These are phyloP conservation scores for Orius laevigatus DNA, from an alignment of 1,140 invertebrate species.

Conservation along the genomic window DNA sequence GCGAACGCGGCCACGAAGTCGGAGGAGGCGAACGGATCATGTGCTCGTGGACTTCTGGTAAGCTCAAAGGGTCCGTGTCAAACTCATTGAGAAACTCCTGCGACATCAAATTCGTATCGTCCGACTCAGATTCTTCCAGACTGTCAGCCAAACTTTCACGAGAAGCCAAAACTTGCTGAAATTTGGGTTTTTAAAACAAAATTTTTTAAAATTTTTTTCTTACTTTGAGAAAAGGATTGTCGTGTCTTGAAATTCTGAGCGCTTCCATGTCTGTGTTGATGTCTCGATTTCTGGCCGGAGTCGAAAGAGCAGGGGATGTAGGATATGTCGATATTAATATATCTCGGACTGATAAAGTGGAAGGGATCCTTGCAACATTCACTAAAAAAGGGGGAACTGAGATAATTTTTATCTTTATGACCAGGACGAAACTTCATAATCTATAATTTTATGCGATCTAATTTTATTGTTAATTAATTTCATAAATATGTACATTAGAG, in stretches of 20 bases:
- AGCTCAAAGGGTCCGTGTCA: constrained; percentile 47
- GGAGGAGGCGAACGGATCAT: constrained; percentile 66
- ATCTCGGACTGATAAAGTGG: constrained; percentile 34
- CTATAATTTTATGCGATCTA: not conserved
- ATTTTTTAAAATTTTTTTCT: not conserved
- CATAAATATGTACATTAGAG: not conserved
- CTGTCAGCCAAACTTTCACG: constrained; percentile 55
- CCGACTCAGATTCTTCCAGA: constrained; percentile 51
- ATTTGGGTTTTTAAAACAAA: constrained; percentile 6
- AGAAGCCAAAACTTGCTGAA: constrained; percentile 53
- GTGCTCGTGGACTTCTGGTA: constrained; percentile 65
- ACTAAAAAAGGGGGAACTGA: constrained; percentile 3
- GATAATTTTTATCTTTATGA: not conserved
- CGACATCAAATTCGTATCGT: constrained; percentile 57
- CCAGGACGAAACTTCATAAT: not conserved
- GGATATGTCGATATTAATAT: constrained; percentile 30
- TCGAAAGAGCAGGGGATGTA: constrained; percentile 36
- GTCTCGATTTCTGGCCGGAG: constrained; percentile 54
- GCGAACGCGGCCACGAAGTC: constrained; percentile 42
- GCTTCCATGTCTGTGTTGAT: constrained; percentile 72
- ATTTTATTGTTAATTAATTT: not conserved
- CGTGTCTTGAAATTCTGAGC: constrained; percentile 55
- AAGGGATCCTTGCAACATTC: constrained; percentile 29
- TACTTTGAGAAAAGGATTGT: constrained; percentile 67
- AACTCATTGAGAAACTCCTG: constrained; percentile 48